Conservation (phyloP, 1,140 invertebrate species). For the Heterodera carotae region DNA sequence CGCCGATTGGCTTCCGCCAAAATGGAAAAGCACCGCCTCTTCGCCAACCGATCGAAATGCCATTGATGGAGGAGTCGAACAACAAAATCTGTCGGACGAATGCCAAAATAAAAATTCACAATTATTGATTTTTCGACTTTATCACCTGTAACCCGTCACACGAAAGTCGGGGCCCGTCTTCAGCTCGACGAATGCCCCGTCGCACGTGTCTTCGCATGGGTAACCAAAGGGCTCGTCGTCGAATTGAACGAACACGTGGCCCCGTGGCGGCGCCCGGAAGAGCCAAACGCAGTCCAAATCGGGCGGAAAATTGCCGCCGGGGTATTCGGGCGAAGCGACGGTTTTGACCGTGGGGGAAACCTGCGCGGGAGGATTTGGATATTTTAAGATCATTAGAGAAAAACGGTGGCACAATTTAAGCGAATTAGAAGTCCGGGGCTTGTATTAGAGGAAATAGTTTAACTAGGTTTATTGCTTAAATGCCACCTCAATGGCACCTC, state of each 20-base stretch:
- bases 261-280: conserved; percentile 52
- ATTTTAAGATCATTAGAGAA: no score
- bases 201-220: conserved; percentile 62
- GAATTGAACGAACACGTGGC: conserved; percentile 56
- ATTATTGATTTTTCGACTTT: conserved; percentile 19
- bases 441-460: not conserved
- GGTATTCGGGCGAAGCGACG: conserved; percentile 46
- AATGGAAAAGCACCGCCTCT: conserved; percentile 59
- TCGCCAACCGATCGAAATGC: conserved; percentile 49
- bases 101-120: not conserved
- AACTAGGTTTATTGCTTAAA: not conserved
- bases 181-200: conserved; percentile 61
- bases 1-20: conserved; percentile 41
- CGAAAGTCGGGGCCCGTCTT: conserved; percentile 53
- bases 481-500: conserved; percentile 49
- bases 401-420: no score
- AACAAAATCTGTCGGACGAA: conserved; percentile 56
- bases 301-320: conserved; percentile 42
- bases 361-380: conserved; percentile 8
- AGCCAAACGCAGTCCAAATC: conserved; percentile 58
- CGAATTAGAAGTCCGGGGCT: no score
- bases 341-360: conserved; percentile 21
- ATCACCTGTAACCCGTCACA: conserved; percentile 51
- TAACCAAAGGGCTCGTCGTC: conserved; percentile 60
- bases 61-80: conserved; percentile 46